These are phyloP conservation scores for Eupsittula cactorum DNA, from an alignment of 2,113 vertebrate genomes.

Conservation along the genomic window DNA sequence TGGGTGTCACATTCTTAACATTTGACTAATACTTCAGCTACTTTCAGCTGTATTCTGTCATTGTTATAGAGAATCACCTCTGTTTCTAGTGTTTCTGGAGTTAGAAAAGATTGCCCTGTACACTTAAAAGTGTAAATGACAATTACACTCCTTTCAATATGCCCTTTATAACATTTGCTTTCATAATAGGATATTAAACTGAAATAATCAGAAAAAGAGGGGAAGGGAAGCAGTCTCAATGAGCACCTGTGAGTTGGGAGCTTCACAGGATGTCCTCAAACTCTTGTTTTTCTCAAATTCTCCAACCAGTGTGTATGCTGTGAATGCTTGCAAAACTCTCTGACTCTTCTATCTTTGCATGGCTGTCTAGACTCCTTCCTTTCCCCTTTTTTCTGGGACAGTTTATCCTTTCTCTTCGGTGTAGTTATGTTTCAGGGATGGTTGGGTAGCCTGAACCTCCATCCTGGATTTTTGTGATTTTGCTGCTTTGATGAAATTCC, in stretches of 20 bases:
- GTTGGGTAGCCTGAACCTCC: neutral
- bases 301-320: neutral
- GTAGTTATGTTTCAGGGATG: neutral
- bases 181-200: neutral
- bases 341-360: neutral
- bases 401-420: neutral
- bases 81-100: neutral
- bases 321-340: neutral
- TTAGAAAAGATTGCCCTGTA: neutral
- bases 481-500: neutral
- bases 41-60: neutral
- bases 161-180: neutral
- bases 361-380: neutral
- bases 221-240: neutral
- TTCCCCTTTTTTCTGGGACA: neutral
- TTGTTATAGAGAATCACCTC: neutral
- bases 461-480: neutral
- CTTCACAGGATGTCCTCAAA: neutral
- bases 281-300: neutral
- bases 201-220: slow-evolving; percentile 17
- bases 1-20: neutral
- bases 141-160: neutral
- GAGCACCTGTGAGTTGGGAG: slow-evolving; percentile 6
- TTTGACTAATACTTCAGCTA: neutral
- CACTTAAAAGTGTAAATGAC: neutral